Base-by-base conservation (phyloP, 2,113 vertebrate species). In the Dasyornis broadbenti region DNA sequence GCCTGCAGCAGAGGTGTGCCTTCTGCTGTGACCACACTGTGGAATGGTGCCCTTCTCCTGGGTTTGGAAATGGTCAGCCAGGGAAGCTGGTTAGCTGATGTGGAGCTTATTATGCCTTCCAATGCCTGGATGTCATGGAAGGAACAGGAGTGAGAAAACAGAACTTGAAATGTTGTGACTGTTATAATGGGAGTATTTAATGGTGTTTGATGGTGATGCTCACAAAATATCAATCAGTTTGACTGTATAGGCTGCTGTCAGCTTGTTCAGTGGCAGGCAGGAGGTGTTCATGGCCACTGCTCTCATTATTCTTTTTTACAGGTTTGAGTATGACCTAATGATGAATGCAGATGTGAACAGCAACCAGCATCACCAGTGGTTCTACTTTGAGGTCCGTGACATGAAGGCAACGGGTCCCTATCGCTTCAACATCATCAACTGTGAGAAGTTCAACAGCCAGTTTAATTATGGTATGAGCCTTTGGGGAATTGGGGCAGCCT, bases 341-440 rank as follows among this genome's bases (percentile, higher is more conserved):
- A 47, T 99, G 91, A 99, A 99, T 17, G 96, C 98, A 0, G 99
- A 99, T 33, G 97, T 98, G 52, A 99, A 99, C 92, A 98, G 95
- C 72, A 95, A 57, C 72, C 97, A 98, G 81, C 98, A 99, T 31
- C 97, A 98, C 52, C 99, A 99, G 96, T 99, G 99, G 99, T 99
- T 99, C 96, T 99, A 99, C 96, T 99, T 99, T 53, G 97, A 98
- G 96, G 98, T 99, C 92, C 98, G 98, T 54, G 97, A 97, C 60
- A 99, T 99, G 99, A 96, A 87, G 92, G 79, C 97, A 1, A 93
- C 95, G 0, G 52, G 97, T 65, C 95, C 98, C 8, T 99, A 99
- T 81, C 98, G 98, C 54, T 99, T 99, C 96, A 99, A 99, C 81
- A 21, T 99, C 96, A 98, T 99, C 98, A 99, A 99, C 97, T 99